Conservation (phyloP, 2,797 vertebrate genomes). For the Notamacropus eugenii region DNA sequence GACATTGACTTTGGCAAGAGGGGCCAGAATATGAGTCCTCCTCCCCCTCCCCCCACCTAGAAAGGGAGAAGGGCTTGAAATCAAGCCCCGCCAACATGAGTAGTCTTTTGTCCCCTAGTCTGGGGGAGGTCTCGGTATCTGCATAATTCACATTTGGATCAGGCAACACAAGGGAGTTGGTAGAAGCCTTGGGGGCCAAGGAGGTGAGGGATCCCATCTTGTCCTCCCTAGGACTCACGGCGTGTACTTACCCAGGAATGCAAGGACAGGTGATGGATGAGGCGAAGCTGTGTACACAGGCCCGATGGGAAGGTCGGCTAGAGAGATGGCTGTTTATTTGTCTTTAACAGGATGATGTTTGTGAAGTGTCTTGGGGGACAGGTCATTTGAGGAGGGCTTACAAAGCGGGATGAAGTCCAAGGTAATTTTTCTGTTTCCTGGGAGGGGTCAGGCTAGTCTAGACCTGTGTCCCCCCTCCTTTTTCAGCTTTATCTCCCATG, state of each 20-base stretch:
- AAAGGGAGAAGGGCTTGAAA: slow-evolving; percentile 75
- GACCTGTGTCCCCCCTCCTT: neutral
- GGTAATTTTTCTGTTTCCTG: neutral
- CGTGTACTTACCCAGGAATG: slow-evolving; percentile 51
- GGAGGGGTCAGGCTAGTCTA: neutral
- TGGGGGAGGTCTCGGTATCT: slow-evolving; percentile 84
- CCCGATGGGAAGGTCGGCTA: neutral
- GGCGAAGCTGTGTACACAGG: slow-evolving; percentile 27
- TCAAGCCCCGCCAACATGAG: slow-evolving; percentile 88
- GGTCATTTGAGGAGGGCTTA: slow-evolving; percentile 20
- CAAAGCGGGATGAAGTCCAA: neutral
- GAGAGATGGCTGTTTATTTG: slow-evolving; percentile 57
- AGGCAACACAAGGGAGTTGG: slow-evolving; percentile 39
- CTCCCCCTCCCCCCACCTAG: neutral
- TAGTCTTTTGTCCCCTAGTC: slow-evolving; percentile 86
- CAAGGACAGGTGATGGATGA: slow-evolving; percentile 75
- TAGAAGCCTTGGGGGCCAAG: neutral
- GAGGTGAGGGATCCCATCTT: slow-evolving; percentile 77
- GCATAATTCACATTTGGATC: slow-evolving; percentile 80
- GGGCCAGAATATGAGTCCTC: slow-evolving; percentile 81
- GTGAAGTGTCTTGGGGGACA: slow-evolving; percentile 16
- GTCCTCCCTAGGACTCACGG: slow-evolving; percentile 80
- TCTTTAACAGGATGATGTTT: slow-evolving; percentile 29
- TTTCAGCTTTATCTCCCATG: neutral
- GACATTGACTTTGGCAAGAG: slow-evolving; percentile 95